A percentile compares a stretch with the other conserved stretches of the same genome.
These are phyloP conservation scores for Pachyrhynchus sulphureomaculatus DNA, from an alignment of 1,140 invertebrate species.

Conservation along the genomic window DNA sequence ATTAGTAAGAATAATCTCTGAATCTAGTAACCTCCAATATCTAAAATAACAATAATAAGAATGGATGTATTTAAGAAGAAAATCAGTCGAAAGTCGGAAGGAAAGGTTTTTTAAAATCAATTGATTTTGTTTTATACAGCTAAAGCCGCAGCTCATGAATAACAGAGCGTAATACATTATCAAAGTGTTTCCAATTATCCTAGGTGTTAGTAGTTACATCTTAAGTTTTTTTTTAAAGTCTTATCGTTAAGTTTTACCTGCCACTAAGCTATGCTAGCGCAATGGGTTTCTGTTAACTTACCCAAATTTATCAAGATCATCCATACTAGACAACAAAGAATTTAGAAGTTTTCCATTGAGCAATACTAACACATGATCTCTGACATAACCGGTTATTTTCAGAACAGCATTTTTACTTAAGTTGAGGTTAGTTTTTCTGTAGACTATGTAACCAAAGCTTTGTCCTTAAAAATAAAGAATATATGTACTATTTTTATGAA, in stretches of 20 bases:
- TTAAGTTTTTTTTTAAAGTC: no score
- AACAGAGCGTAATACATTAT: no score
- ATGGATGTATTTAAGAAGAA: background rate
- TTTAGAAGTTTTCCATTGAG: constrained; percentile 52
- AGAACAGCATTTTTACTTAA: constrained; percentile 43
- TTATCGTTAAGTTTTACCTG: no score
- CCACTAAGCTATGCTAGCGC: no score
- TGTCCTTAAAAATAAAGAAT: constrained; percentile 52
- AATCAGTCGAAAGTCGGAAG: background rate
- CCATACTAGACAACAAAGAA: constrained; percentile 34
- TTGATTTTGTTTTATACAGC: background rate
- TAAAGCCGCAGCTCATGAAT: no score
- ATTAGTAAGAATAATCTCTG: constrained; percentile 28
- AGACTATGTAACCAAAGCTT: constrained; percentile 61
- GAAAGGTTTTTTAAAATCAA: background rate
- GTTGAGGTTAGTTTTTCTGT: constrained; percentile 47
- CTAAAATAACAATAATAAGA: constrained; percentile 43
- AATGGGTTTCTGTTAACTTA: no score
- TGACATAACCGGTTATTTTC: constrained; percentile 53
- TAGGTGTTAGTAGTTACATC: no score
- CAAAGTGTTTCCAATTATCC: no score
- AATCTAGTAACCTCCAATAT: constrained; percentile 53
- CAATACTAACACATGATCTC: constrained; percentile 57
- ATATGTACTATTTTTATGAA: no score
- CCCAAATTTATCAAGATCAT: constrained; percentile 47